These are phyloP conservation scores for Chiloscyllium punctatum DNA, from an alignment of 2,797 vertebrate genomes.

Conservation along the genomic window DNA sequence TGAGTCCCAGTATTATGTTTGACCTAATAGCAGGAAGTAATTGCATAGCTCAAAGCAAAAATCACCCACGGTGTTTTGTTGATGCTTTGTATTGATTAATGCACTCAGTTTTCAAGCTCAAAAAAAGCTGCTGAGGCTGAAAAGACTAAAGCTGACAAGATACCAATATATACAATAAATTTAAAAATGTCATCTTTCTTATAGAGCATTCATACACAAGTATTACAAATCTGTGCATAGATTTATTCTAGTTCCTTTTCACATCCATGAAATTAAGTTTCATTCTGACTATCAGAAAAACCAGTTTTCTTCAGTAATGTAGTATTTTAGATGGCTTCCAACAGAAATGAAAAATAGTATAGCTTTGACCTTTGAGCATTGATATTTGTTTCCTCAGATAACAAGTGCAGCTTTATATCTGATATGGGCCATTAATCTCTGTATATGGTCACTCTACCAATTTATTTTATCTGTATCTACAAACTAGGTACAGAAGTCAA, in stretches of 20 bases:
- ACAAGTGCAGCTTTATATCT: constrained; percentile 23
- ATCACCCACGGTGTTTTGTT: constrained; percentile 36
- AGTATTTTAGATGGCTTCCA: constrained; percentile 1
- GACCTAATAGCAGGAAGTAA: constrained; percentile 48
- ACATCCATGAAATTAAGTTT: neutral
- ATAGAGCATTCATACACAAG: neutral
- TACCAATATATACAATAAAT: constrained; percentile 9
- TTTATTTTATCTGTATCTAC: neutral
- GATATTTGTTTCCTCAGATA: constrained; percentile 31
- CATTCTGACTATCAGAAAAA: neutral
- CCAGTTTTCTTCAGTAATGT: neutral
- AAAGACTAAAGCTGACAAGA: constrained; percentile 31
- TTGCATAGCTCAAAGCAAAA: constrained; percentile 38
- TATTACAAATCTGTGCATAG: neutral
- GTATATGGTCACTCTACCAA: constrained; percentile 2
- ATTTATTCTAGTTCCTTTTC: neutral
- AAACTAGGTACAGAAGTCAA: neutral
- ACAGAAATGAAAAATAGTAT: constrained; percentile 19
- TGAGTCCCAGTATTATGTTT: constrained; percentile 45
- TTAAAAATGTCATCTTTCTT: neutral
- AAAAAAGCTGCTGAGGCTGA: constrained; percentile 23
- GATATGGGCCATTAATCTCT: neutral
- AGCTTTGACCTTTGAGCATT: constrained; percentile 29
- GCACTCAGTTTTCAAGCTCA: constrained; percentile 34
- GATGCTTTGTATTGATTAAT: constrained; percentile 38